phyloP scores from a whole-genome alignment of 1,140 invertebrate genomes.

The Plodia interpunctella region DNA sequence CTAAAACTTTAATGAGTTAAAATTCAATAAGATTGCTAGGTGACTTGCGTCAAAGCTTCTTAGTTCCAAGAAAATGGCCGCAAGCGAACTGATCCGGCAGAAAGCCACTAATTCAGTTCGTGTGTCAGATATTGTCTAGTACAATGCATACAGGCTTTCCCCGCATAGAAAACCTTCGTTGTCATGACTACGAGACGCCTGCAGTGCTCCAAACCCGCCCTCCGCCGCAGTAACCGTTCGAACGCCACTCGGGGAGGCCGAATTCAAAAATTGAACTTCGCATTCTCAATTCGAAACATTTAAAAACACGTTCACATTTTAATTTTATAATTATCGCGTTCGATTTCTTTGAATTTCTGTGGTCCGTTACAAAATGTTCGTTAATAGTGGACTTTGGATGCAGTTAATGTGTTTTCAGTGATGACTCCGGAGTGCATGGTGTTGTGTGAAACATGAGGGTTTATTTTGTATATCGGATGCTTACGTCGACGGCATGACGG shows the following conservation, averaged over 20 bases:
- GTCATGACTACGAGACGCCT: constrained; percentile 62
- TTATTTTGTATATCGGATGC: constrained; percentile 32
- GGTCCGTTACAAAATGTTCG: constrained; percentile 9
- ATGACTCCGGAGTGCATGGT: constrained; percentile 37
- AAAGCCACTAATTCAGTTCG: constrained; percentile 29
- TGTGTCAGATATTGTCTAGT: constrained; percentile 27
- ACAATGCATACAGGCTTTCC: constrained; percentile 32
- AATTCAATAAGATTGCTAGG: neutral
- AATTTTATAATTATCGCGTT: neutral
- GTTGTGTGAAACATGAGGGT: constrained; percentile 57
- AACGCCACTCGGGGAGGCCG: constrained; percentile 28
- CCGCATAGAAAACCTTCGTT: constrained; percentile 43
- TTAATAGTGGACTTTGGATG: constrained; percentile 47
- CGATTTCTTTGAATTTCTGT: neutral
- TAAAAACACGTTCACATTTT: neutral
- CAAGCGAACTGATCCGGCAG: constrained; percentile 1
- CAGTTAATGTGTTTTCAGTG: constrained; percentile 56
- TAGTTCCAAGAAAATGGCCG: neutral
- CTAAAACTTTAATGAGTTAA: neutral
- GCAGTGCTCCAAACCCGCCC: constrained; percentile 59
- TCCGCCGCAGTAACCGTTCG: constrained; percentile 55
- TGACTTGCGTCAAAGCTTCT: neutral
- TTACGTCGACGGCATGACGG: constrained; percentile 51
- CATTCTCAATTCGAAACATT: constrained; percentile 8
- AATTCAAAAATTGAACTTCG: constrained; percentile 13